Evolutionary conservation across 2,888 invertebrate species (phyloP).

Genomic region (Eucriotettix oculatus): DNA sequence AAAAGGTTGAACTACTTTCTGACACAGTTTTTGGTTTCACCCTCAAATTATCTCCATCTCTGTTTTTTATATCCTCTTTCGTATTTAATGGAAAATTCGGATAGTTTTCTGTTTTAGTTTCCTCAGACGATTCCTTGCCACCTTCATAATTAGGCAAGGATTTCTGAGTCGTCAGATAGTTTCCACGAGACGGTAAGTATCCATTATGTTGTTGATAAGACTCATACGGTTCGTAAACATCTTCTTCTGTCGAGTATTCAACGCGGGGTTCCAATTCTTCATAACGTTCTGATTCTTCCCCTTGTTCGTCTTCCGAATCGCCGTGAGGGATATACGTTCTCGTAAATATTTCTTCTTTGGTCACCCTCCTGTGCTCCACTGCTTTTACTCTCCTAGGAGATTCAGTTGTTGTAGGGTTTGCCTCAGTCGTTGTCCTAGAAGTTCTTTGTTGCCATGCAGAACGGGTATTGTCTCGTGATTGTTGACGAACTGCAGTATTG

Average conservation of each 20-base stretch:
- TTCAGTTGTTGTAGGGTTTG: neutral
- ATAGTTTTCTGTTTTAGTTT: too few species aligned
- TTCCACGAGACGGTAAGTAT: too few species aligned
- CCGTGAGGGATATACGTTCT: slow-evolving; percentile 16
- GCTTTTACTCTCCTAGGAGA: slow-evolving; percentile 4
- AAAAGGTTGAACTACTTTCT: too few species aligned
- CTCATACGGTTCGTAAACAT: slow-evolving; percentile 2
- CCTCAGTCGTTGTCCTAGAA: neutral
- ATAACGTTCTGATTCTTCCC: neutral
- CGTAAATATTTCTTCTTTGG: slow-evolving; percentile 18
- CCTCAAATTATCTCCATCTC: too few species aligned
- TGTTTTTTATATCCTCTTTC: too few species aligned
- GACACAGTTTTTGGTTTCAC: too few species aligned
- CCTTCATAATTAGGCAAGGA: too few species aligned
- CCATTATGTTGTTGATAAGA: neutral
- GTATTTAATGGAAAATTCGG: too few species aligned
- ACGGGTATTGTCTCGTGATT: neutral
- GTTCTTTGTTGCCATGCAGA: neutral
- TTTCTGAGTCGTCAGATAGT: neutral
- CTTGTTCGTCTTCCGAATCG: slow-evolving; percentile 7
- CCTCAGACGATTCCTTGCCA: too few species aligned
- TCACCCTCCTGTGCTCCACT: slow-evolving; percentile 18
- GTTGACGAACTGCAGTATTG: neutral
- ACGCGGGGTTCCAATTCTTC: neutral
- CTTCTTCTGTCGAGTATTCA: slow-evolving; percentile 2